These are phyloP conservation scores for Thalassophryne amazonica DNA, from an alignment of 2,797 vertebrate genomes.

Conservation along the genomic window DNA sequence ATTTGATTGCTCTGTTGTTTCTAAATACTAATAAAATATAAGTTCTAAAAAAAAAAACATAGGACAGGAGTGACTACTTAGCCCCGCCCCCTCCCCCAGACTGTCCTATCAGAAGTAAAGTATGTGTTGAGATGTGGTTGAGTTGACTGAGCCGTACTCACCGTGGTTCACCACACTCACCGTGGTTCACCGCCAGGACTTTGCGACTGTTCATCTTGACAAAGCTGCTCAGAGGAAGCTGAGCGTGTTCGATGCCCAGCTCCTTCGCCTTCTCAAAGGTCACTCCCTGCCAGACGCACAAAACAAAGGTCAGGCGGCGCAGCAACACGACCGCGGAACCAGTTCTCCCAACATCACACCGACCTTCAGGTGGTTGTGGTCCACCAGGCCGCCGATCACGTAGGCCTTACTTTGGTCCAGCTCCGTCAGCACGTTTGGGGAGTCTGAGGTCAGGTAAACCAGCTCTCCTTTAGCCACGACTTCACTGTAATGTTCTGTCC, in stretches of 20 bases:
- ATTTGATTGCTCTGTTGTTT: no score
- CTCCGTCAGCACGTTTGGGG: slow-evolving; percentile 87
- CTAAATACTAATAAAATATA: no score
- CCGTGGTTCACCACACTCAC: no score
- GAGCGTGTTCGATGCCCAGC: slow-evolving; percentile 88
- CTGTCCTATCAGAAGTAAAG: no score
- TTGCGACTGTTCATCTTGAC: slow-evolving; percentile 98
- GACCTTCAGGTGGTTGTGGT: slow-evolving; percentile 99
- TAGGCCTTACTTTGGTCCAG: slow-evolving; percentile 92
- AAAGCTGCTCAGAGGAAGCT: slow-evolving; percentile 91
- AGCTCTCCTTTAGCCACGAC: slow-evolving; percentile 86
- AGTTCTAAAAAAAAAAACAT: no score
- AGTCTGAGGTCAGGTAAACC: slow-evolving; percentile 96
- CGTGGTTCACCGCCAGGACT: slow-evolving; percentile 95
- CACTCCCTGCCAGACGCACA: slow-evolving; percentile 74
- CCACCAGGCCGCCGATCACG: slow-evolving; percentile 95
- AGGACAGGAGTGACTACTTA: no score
- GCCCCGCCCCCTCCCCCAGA: no score
- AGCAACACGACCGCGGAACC: no score
- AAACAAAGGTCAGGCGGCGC: no score
- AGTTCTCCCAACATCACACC: not conserved
- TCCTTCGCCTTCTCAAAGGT: slow-evolving; percentile 87
- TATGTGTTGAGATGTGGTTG: no score
- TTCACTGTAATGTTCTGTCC: slow-evolving; percentile 86
- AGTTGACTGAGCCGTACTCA: no score